These are phyloP conservation scores for Odontesthes bonariensis DNA, from an alignment of 2,113 vertebrate genomes.

Conservation along the genomic window DNA sequence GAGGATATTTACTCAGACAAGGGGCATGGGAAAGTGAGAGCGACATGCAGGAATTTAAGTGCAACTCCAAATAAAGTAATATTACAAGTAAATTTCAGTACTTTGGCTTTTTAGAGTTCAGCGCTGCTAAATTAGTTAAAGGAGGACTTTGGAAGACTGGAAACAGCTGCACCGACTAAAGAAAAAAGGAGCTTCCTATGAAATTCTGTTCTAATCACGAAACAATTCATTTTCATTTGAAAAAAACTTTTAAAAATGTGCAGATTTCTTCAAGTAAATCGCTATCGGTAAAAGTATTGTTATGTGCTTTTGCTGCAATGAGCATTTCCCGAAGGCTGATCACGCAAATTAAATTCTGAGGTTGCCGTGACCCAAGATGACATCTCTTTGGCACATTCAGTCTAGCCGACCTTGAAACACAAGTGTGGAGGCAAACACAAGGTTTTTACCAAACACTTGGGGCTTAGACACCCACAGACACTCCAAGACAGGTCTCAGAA, in stretches of 20 bases:
- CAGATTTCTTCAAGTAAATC: conserved; percentile 13
- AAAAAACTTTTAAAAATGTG: not conserved
- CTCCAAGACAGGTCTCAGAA: conserved; percentile 72
- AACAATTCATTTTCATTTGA: not conserved
- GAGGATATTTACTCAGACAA: conserved; percentile 47
- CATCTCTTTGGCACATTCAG: conserved; percentile 76
- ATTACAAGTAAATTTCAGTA: not conserved
- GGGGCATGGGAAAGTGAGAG: conserved; percentile 57
- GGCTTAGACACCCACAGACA: conserved; percentile 64
- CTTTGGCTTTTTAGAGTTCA: not conserved
- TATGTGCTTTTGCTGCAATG: conserved; percentile 50
- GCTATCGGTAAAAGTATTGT: conserved; percentile 42
- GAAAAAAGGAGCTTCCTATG: not conserved
- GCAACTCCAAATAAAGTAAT: not conserved
- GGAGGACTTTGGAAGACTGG: not conserved
- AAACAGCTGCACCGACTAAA: not conserved
- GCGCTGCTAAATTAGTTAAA: not conserved
- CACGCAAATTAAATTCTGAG: conserved; percentile 71
- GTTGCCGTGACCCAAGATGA: conserved; percentile 77
- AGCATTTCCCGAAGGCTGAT: conserved; percentile 73
- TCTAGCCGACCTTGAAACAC: conserved; percentile 68
- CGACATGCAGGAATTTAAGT: conserved; percentile 4
- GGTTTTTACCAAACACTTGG: conserved; percentile 70
- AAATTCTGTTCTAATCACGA: not conserved
- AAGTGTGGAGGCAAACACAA: conserved; percentile 66